Evolutionary conservation across 2,797 vertebrate species (phyloP).

Genomic region (Dipus sagitta): DNA sequence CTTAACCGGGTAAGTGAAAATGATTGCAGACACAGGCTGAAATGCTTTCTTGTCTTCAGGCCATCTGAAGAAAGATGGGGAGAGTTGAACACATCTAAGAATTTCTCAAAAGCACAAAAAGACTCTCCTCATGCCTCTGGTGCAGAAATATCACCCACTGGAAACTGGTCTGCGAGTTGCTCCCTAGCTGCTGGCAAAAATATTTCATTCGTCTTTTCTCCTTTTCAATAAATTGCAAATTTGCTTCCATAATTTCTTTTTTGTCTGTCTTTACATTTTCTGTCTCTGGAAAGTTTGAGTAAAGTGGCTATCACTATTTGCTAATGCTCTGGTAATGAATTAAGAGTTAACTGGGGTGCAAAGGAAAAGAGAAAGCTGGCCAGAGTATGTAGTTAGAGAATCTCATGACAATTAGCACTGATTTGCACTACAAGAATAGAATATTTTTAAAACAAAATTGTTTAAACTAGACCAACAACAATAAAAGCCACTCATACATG

Average conservation of each 20-base stretch:
- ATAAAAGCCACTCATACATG: conserved; percentile 66
- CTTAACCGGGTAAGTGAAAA: background rate
- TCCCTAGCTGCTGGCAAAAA: background rate
- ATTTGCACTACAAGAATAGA: conserved; percentile 82
- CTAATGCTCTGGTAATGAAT: conserved; percentile 77
- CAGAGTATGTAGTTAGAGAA: conserved; percentile 79
- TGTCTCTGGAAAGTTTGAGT: conserved; percentile 41
- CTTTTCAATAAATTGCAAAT: background rate
- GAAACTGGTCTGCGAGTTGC: background rate
- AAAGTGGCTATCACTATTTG: conserved; percentile 75
- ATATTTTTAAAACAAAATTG: conserved; percentile 53
- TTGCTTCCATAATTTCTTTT: background rate
- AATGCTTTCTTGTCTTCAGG: background rate
- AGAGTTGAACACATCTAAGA: conserved; percentile 18
- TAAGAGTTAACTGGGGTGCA: conserved; percentile 82
- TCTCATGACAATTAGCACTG: conserved; percentile 85
- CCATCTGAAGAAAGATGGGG: conserved; percentile 1
- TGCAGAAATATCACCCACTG: conserved; percentile 9
- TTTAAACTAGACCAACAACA: conserved; percentile 32
- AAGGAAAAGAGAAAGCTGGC: conserved; percentile 72
- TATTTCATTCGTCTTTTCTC: background rate
- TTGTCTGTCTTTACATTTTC: conserved; percentile 9
- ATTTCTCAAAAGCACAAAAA: conserved; percentile 51
- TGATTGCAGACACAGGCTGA: background rate
- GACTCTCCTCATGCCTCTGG: background rate